Evolutionary conservation across 2,888 invertebrate genomes (phyloP).

Genomic region (Ceramica pisi): DNA sequence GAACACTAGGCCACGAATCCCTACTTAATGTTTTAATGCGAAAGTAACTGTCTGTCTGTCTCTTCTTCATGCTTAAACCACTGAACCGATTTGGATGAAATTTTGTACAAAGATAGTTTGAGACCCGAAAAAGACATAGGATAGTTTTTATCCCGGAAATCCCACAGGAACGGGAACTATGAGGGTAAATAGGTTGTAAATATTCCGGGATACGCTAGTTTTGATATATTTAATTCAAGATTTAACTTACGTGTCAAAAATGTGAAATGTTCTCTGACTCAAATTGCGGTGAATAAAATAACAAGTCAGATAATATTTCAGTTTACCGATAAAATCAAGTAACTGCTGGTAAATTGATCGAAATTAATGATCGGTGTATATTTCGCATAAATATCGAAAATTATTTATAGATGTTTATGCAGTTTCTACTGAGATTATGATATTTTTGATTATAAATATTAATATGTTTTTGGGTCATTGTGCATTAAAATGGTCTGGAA

Average conservation of each 20-base stretch:
- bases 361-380: slow-evolving; percentile 36
- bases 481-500: background rate
- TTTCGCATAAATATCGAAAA: slow-evolving; percentile 41
- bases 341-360: slow-evolving; percentile 27
- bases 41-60: too few relatives aligned
- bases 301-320: slow-evolving; percentile 17
- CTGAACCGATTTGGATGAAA: too few relatives aligned
- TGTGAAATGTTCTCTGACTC: background rate
- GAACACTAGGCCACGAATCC: too few relatives aligned
- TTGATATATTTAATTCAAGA: too few relatives aligned
- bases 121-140: too few relatives aligned
- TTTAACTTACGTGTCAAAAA: background rate
- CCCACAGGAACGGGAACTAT: too few relatives aligned
- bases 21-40: too few relatives aligned
- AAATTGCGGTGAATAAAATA: slow-evolving; percentile 13
- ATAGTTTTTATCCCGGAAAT: too few relatives aligned
- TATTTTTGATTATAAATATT: slow-evolving; percentile 10
- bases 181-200: too few relatives aligned
- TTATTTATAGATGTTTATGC: slow-evolving; percentile 7
- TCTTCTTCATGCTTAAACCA: too few relatives aligned
- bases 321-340: slow-evolving; percentile 35
- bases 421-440: background rate
- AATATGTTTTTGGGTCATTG: slow-evolving; percentile 11
- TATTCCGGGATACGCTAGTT: too few relatives aligned
- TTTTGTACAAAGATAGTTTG: too few relatives aligned